A percentile compares a stretch with the other conserved stretches of the same genome.
phyloP scores from a whole-genome alignment of 1,140 invertebrate species.

The Conus ventricosus region DNA sequence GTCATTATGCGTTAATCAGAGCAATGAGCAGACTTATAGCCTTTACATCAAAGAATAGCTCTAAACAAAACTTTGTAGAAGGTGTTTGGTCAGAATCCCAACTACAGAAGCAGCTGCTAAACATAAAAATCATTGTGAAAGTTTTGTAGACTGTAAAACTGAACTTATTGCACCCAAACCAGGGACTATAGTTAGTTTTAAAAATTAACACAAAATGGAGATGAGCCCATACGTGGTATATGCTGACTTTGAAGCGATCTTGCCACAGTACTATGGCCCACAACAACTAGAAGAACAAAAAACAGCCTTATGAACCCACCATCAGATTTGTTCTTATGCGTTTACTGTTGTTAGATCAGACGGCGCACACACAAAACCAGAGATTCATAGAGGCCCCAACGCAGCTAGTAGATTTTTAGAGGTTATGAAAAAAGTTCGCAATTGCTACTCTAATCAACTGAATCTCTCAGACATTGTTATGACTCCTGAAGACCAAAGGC shows the following conservation, averaged over 20 bases:
- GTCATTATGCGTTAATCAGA: neutral
- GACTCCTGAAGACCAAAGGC: conserved; percentile 10
- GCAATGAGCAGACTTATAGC: neutral
- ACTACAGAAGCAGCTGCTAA: neutral
- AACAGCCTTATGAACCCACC: neutral
- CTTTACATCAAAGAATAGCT: too few relatives aligned
- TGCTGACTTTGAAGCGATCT: neutral
- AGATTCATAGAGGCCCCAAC: neutral
- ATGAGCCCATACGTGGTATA: neutral
- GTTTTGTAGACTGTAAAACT: neutral
- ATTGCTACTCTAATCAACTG: neutral
- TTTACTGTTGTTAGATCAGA: neutral
- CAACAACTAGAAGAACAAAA: too few relatives aligned
- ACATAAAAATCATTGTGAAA: neutral
- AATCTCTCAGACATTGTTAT: neutral
- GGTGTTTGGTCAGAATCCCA: neutral
- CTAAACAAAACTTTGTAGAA: neutral
- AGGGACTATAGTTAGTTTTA: neutral
- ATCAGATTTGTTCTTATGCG: neutral
- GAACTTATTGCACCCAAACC: neutral
- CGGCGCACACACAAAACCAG: neutral
- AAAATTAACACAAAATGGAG: neutral
- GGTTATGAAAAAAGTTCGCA: neutral
- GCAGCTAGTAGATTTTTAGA: neutral
- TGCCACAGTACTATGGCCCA: neutral